Evolutionary conservation across 2,113 vertebrate genomes (phyloP), one percentile per base, ranked within the genome.

Genomic region (Falco punctatus): DNA sequence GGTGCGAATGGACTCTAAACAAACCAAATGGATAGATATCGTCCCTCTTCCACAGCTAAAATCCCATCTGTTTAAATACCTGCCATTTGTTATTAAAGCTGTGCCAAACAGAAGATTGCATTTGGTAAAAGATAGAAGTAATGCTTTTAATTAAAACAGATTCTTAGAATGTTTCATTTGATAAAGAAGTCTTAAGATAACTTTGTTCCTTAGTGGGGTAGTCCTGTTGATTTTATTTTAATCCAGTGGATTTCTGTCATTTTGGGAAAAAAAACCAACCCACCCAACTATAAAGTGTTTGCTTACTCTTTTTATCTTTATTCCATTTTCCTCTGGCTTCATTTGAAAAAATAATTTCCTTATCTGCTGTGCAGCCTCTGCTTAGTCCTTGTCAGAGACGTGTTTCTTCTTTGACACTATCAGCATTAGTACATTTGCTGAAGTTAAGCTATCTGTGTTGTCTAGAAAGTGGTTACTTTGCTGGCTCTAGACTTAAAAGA

Each of bases 281-380:
- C n/a, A 2, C 27, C 71, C 38, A 95, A 81, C 90, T 96, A 92
- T 92, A 88, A 96, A 96, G 88, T 89, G 91, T 77, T 85, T 93
- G 92, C 84, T 95, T 97, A 92, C 70, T 87, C 84, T 95, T 96
- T 97, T 97, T 95, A 98, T 98, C 97, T 98, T 95, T 91, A 95
- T 89, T 95, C 74, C 70, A 77, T 94, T 96, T 97, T 88, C 72
- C 48, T 86, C 93, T 97, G 95, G 61, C 90, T 97, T 96, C 21
- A 79, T 97, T 97, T 78, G 9, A 96, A 92, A 97, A 97, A 97
- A 95, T 74, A 96, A 97, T 88, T 88, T 95, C 38, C 79, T 98
- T 98, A 98, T 98, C 97, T 96, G 46, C 88, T 88, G 24, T 73
- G 52, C 75, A 97, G 91, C 86, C 83, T 93, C 79, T 73, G 86